Percentiles rank a stretch among this genome's conserved stretches.
These are phyloP conservation scores for Brachyrhaphis roseni DNA, from an alignment of 2,797 vertebrate genomes.

Conservation along the genomic window DNA sequence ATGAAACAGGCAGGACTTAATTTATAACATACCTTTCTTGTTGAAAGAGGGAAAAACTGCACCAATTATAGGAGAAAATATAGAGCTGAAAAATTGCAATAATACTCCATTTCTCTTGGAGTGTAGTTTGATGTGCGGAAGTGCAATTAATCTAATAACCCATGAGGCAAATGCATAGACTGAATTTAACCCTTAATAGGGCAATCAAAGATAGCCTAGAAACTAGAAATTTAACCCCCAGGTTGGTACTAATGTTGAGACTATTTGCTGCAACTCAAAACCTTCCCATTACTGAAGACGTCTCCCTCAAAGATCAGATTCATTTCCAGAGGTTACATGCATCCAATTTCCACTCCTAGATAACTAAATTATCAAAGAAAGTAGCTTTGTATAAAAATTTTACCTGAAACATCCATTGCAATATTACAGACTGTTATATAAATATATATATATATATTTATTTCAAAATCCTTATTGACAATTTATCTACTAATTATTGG, in stretches of 20 bases:
- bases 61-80: neutral
- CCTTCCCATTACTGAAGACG: neutral
- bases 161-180: slow-evolving; percentile 15
- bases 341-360: neutral
- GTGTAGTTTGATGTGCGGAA: slow-evolving; percentile 9
- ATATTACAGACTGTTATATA: too few species aligned
- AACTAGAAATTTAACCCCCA: neutral
- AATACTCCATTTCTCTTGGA: neutral
- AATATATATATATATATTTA: neutral
- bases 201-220: neutral
- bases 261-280: neutral
- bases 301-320: neutral
- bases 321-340: neutral
- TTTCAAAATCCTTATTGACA: neutral
- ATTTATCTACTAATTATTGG: neutral
- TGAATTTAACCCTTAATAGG: neutral
- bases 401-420: neutral
- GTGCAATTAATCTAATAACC: slow-evolving; percentile 36
- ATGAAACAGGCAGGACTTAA: neutral
- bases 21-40: slow-evolving; percentile 17
- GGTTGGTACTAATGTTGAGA: neutral
- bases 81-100: neutral
- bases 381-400: neutral
- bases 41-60: neutral
- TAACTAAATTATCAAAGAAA: neutral